These are phyloP conservation scores for Numenius phaeopus DNA, from an alignment of 2,797 vertebrate species.

Conservation along the genomic window DNA sequence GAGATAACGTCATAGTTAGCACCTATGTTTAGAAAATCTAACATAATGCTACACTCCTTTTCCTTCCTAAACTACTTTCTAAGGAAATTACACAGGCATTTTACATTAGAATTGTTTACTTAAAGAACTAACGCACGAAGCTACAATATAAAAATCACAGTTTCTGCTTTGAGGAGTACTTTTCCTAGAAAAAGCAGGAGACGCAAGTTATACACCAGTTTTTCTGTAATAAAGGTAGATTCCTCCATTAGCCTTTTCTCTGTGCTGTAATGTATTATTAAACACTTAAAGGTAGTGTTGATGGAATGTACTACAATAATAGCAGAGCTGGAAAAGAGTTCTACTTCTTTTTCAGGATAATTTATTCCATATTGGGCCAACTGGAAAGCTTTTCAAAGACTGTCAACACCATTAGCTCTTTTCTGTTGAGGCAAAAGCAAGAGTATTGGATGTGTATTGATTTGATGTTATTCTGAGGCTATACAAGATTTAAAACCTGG, in stretches of 20 bases:
- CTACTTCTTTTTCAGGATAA: slow-evolving; percentile 63
- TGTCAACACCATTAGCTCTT: slow-evolving; percentile 55
- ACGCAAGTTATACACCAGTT: not conserved
- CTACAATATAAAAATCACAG: not conserved
- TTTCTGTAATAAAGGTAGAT: slow-evolving; percentile 12
- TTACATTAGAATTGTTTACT: not conserved
- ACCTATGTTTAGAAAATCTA: not conserved
- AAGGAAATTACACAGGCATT: not conserved
- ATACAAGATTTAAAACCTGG: not conserved
- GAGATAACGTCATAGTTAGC: not conserved
- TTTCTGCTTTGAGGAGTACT: not conserved
- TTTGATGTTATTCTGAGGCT: slow-evolving; percentile 65
- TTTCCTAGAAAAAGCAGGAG: not conserved
- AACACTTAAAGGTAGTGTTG: slow-evolving; percentile 60
- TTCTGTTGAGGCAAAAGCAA: slow-evolving; percentile 64
- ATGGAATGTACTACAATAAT: slow-evolving; percentile 51
- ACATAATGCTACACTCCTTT: not conserved
- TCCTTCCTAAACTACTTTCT: not conserved
- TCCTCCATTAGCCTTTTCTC: slow-evolving; percentile 23
- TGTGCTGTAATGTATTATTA: slow-evolving; percentile 74
- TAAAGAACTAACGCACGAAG: not conserved
- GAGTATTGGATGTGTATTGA: slow-evolving; percentile 61
- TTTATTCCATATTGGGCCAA: slow-evolving; percentile 71
- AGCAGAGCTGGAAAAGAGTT: slow-evolving; percentile 54
- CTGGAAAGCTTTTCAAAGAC: slow-evolving; percentile 72